Conservation (phyloP, 2,888 invertebrate species). For the Nematopogon swammerdamellus region DNA sequence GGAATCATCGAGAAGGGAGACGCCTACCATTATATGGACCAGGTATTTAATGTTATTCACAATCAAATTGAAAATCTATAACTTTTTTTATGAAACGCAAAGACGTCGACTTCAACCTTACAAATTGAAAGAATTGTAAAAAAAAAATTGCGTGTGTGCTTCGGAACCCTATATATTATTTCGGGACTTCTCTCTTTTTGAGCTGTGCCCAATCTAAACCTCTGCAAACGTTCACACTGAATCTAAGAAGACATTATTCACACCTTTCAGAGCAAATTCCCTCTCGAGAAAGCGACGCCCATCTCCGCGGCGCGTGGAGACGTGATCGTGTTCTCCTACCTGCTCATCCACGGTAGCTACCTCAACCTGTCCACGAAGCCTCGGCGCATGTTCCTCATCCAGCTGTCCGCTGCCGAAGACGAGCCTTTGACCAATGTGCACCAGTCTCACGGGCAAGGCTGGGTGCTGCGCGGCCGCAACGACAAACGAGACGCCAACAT, state of each 20-base stretch:
- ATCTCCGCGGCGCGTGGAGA: conserved; percentile 52
- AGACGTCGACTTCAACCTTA: too few relatives aligned
- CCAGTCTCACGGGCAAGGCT: conserved; percentile 47
- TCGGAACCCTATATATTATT: too few relatives aligned
- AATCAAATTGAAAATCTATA: too few relatives aligned
- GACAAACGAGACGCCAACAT: not conserved
- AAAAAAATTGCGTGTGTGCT: too few relatives aligned
- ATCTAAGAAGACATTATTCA: too few relatives aligned
- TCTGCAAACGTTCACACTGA: too few relatives aligned
- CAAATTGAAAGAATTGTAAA: too few relatives aligned
- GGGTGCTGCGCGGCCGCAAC: conserved; percentile 52
- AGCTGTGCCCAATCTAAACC: too few relatives aligned
- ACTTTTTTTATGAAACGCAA: too few relatives aligned
- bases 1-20: conserved; percentile 37
- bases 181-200: too few relatives aligned
- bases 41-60: conserved; percentile 21
- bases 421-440: conserved; percentile 36
- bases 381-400: conserved; percentile 53
- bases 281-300: conserved; percentile 45
- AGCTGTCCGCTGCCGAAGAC: conserved; percentile 54
- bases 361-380: conserved; percentile 38
- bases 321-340: conserved; percentile 56
- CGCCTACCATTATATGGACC: conserved; percentile 46
- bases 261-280: conserved; percentile 36
- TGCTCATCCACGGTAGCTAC: conserved; percentile 57